phyloP scores from a whole-genome alignment of 2,888 invertebrate genomes.

The Lobophora halterata region DNA sequence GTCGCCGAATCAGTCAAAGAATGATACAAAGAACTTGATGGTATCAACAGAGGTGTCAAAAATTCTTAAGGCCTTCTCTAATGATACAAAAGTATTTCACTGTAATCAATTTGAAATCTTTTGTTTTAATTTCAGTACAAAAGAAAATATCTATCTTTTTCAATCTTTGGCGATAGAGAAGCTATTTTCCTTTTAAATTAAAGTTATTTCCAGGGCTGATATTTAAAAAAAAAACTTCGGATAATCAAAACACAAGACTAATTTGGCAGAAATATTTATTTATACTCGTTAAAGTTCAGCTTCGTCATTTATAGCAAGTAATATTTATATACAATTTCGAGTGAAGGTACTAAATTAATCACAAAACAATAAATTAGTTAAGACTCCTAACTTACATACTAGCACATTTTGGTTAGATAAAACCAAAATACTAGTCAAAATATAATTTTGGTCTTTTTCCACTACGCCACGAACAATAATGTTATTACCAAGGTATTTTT shows the following conservation, averaged over 20 bases:
- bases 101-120: no score
- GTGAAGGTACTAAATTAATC: constrained; percentile 72
- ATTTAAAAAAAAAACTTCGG: constrained; percentile 20
- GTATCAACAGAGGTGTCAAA: constrained; percentile 53
- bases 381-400: constrained; percentile 61
- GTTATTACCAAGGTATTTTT: constrained; percentile 54
- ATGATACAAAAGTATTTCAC: constrained; percentile 50
- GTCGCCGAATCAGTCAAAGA: constrained; percentile 39
- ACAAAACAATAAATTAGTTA: constrained; percentile 73
- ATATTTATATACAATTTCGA: constrained; percentile 73
- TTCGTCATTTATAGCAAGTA: constrained; percentile 72
- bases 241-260: constrained; percentile 55
- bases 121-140: no score
- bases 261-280: constrained; percentile 81
- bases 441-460: constrained; percentile 60
- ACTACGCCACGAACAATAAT: constrained; percentile 51
- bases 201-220: constrained; percentile 31
- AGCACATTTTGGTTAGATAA: constrained; percentile 66
- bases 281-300: constrained; percentile 77
- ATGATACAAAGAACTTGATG: constrained; percentile 48
- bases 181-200: constrained; percentile 37
- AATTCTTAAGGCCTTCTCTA: constrained; percentile 43
- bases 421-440: constrained; percentile 53
- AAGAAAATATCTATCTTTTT: constrained; percentile 17
- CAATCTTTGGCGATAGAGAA: constrained; percentile 27